phyloP scores from a whole-genome alignment of 1,140 invertebrate species.

The Leguminivora glycinivorella region DNA sequence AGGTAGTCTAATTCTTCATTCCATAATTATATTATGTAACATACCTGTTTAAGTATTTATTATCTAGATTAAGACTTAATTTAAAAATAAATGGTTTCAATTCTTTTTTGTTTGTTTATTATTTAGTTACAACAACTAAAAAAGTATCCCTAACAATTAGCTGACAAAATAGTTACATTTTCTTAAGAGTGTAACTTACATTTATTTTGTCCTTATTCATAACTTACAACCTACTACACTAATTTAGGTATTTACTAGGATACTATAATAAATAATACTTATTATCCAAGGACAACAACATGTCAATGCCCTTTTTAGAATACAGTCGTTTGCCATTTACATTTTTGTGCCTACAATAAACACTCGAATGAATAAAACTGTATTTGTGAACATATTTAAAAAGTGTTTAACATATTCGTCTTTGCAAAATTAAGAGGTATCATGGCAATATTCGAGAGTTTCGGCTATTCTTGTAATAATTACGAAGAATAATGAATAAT shows the following conservation, averaged over 20 bases:
- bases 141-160: background rate
- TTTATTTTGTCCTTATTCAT: background rate
- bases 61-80: background rate
- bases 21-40: too few relatives aligned
- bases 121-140: background rate
- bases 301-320: background rate
- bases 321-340: background rate
- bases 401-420: background rate
- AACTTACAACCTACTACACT: conserved; percentile 20
- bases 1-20: too few relatives aligned
- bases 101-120: background rate
- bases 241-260: conserved; percentile 30
- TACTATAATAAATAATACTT: conserved; percentile 38
- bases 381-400: background rate
- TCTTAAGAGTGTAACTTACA: background rate
- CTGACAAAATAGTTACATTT: background rate
- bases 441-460: too few relatives aligned
- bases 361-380: background rate
- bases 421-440: background rate
- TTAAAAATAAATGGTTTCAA: background rate
- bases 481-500: too few relatives aligned
- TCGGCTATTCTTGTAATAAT: too few relatives aligned
- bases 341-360: background rate
- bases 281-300: conserved; percentile 7
- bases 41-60: background rate